phyloP scores from a whole-genome alignment of 2,113 vertebrate genomes.

The Reinhardtius hippoglossoides region DNA sequence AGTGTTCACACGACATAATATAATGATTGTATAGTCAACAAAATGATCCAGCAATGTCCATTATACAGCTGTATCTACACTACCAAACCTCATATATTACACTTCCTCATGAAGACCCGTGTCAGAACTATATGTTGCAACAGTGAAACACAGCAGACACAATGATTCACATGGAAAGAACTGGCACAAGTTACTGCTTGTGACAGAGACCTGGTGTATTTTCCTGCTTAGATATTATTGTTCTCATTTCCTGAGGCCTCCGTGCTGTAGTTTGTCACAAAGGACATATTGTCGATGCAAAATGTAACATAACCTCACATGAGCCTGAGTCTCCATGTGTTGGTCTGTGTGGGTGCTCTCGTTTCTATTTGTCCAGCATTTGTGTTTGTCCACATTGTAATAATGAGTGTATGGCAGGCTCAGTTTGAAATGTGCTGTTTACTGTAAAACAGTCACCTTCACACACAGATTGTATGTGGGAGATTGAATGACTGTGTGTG shows the following conservation, averaged over 20 bases:
- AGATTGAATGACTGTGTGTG: slow-evolving; percentile 43
- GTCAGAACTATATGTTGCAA: too few relatives aligned
- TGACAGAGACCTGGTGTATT: too few relatives aligned
- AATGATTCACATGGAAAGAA: not conserved
- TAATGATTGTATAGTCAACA: not conserved
- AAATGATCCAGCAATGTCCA: not conserved
- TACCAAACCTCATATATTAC: too few relatives aligned
- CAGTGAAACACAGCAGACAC: too few relatives aligned
- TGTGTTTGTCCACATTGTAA: slow-evolving; percentile 42
- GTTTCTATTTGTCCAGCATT: slow-evolving; percentile 13
- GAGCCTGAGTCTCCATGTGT: not conserved
- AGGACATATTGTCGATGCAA: not conserved
- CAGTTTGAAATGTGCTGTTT: slow-evolving; percentile 49
- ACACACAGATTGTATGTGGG: slow-evolving; percentile 60
- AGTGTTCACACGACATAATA: not conserved
- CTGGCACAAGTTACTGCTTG: not conserved
- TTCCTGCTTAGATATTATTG: not conserved
- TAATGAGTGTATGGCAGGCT: slow-evolving; percentile 19
- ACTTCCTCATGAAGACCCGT: too few relatives aligned
- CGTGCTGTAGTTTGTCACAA: not conserved
- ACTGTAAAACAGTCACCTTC: slow-evolving; percentile 58
- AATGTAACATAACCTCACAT: slow-evolving; percentile 1
- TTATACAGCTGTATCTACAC: too few relatives aligned
- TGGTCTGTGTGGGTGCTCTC: not conserved
- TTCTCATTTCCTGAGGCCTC: not conserved